Base-by-base conservation (phyloP, 2,113 vertebrate genomes). In the Dicerorhinus sumatrensis region DNA sequence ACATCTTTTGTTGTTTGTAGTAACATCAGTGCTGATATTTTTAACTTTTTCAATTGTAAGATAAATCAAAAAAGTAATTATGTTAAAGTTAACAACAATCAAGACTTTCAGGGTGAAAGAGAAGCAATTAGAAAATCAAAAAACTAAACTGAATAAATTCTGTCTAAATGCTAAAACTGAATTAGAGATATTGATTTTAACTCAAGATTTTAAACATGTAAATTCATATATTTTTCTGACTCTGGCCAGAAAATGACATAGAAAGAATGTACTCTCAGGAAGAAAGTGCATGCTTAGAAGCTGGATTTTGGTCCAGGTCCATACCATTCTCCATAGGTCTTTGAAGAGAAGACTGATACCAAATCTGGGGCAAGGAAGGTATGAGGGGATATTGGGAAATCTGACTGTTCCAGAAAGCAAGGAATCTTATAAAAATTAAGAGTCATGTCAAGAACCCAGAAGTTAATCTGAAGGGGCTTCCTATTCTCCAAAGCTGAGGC, bases 161-260 rank as follows among this genome's bases (percentile, higher is more conserved):
- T 54, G 51, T 54, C 51, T 54, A 14, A 90, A 48, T 94, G 70
- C 8, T 77, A 76, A 82, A 92, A 85, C 14, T 89, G 21, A 87
- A 92, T 95, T 97, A 93, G 1, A 94, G 62, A 89, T 69, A 89
- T 27, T 97, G 36, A 97, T 88, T 80, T 97, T 65, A 96, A 88
- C 63, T 88, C 36, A 87, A 96, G 60, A 88, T 94, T 97, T 82
- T 84, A 82, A 65, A 76, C 33, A 69, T 8, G 75, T 56, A 33
- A 62, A 84, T 91, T 58, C 58, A 48, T 25, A 18, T 81, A 48
- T 79, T 89, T 89, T 77, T 86, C 65, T 89, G 60, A 86, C 36
- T 60, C 33, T 87, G 36, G 36, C 48, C 42, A 94, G 42, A 84
- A 84, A 65, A 86, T 69, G 51, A 92, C 73, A 16, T 11, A 79